Evolutionary conservation across 35 echinoderm and acorn worm genomes (phyloP).

Genomic region (Stichopus chloronotus): DNA sequence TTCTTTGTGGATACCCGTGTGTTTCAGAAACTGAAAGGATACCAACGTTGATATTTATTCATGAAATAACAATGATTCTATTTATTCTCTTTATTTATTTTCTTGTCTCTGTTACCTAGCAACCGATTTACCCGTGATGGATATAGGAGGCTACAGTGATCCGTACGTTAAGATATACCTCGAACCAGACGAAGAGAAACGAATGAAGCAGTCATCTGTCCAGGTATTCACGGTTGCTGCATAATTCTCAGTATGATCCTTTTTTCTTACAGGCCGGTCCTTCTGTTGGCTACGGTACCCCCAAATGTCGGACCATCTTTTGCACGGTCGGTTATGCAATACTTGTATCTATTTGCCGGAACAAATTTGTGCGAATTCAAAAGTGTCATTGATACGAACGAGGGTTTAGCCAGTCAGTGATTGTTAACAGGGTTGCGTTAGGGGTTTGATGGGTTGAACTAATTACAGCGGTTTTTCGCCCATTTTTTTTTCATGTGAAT

Average conservation of each 20-base stretch:
- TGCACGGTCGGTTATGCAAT: too few species aligned
- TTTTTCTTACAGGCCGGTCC: not conserved
- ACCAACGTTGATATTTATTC: not conserved
- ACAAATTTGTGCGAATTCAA: too few species aligned
- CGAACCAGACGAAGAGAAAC: slow-evolving; percentile 81
- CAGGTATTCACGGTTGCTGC: slow-evolving; percentile 66
- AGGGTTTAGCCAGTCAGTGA: too few species aligned
- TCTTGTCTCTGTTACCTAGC: slow-evolving; percentile 34
- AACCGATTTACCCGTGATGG: slow-evolving; percentile 78
- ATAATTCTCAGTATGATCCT: not conserved
- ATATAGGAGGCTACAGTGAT: slow-evolving; percentile 92
- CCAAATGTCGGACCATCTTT: too few species aligned
- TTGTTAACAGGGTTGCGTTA: too few species aligned
- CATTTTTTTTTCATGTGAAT: too few species aligned
- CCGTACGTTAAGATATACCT: slow-evolving; percentile 95
- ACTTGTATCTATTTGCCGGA: too few species aligned
- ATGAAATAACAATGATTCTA: not conserved
- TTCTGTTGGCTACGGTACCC: too few species aligned
- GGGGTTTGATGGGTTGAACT: too few species aligned
- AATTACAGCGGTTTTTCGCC: too few species aligned
- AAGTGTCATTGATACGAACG: too few species aligned
- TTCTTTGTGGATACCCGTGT: too few species aligned
- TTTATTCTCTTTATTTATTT: not conserved
- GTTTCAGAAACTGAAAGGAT: not conserved
- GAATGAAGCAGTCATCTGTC: slow-evolving; percentile 82